Evolutionary conservation across 2,797 vertebrate species (phyloP).

Genomic region (Antennarius maculatus): DNA sequence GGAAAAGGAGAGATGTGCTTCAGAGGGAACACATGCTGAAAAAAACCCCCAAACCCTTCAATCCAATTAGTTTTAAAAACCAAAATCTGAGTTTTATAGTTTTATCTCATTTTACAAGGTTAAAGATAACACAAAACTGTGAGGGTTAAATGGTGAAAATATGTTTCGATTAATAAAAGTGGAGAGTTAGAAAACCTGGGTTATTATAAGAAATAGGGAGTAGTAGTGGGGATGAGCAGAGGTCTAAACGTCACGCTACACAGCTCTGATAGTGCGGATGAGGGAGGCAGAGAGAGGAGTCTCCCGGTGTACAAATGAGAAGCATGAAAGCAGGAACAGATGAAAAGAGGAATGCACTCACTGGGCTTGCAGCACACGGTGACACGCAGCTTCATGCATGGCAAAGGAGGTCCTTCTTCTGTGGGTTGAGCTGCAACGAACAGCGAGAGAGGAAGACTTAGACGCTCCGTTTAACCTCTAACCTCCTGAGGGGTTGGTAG

Average conservation of each 20-base stretch:
- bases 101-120: constrained; percentile 11
- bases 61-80: constrained; percentile 49
- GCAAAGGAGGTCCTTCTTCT: constrained; percentile 80
- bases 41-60: constrained; percentile 19
- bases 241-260: constrained; percentile 34
- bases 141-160: neutral
- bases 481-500: constrained; percentile 19
- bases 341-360: constrained; percentile 76
- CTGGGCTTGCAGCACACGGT: constrained; percentile 80
- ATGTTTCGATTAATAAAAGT: constrained; percentile 11
- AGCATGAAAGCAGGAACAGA: constrained; percentile 53
- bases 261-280: constrained; percentile 42
- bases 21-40: constrained; percentile 23
- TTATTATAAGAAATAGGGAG: constrained; percentile 9
- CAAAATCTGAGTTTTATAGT: neutral
- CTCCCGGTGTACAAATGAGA: constrained; percentile 39
- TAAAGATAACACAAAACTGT: constrained; percentile 2
- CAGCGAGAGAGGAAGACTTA: constrained; percentile 25
- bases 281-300: constrained; percentile 41
- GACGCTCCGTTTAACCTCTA: constrained; percentile 29
- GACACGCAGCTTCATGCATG: constrained; percentile 83
- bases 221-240: constrained; percentile 8
- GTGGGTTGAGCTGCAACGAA: constrained; percentile 73
- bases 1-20: constrained; percentile 1
- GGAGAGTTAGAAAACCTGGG: neutral